phyloP scores from a whole-genome alignment of 2,113 vertebrate species.

The Phalacrocorax brasilianus region DNA sequence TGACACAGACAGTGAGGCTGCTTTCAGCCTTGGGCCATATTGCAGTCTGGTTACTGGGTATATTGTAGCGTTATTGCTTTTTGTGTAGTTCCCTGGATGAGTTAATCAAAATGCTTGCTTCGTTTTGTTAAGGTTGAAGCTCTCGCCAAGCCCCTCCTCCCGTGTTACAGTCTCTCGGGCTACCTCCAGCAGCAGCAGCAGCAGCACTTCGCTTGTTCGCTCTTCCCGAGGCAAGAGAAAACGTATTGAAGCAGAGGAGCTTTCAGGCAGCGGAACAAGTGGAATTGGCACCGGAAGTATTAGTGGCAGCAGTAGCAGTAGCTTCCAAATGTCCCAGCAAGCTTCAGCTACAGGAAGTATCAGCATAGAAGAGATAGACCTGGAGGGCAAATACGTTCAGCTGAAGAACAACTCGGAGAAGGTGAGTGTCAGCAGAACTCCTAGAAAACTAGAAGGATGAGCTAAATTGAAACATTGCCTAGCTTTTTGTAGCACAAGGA shows the following conservation, averaged over 20 bases:
- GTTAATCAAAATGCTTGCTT: not conserved
- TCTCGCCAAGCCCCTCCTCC: slow-evolving; percentile 85
- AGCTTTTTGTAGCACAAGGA: not conserved
- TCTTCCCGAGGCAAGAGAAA: slow-evolving; percentile 85
- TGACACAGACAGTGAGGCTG: not conserved
- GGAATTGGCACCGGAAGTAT: slow-evolving; percentile 23
- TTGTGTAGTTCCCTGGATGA: not conserved
- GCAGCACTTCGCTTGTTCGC: slow-evolving; percentile 70
- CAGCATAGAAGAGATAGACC: slow-evolving; percentile 86
- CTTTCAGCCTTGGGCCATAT: not conserved
- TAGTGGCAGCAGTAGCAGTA: slow-evolving; percentile 24
- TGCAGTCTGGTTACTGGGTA: not conserved
- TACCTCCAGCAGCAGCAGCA: slow-evolving; percentile 76
- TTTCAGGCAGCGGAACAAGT: slow-evolving; percentile 20
- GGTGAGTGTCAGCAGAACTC: slow-evolving; percentile 65
- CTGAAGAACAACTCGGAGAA: slow-evolving; percentile 88
- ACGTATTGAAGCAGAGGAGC: slow-evolving; percentile 77
- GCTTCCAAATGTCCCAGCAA: slow-evolving; percentile 81
- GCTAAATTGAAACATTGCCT: not conserved
- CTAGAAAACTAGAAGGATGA: not conserved
- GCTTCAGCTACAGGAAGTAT: slow-evolving; percentile 82
- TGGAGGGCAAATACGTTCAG: slow-evolving; percentile 89
- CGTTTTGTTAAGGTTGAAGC: slow-evolving; percentile 81
- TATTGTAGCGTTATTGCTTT: not conserved
- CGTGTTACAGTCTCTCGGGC: slow-evolving; percentile 85